Evolutionary conservation across 2,797 vertebrate genomes (phyloP), one percentile per base, ranked within the genome.

Genomic region (Ispidina picta): DNA sequence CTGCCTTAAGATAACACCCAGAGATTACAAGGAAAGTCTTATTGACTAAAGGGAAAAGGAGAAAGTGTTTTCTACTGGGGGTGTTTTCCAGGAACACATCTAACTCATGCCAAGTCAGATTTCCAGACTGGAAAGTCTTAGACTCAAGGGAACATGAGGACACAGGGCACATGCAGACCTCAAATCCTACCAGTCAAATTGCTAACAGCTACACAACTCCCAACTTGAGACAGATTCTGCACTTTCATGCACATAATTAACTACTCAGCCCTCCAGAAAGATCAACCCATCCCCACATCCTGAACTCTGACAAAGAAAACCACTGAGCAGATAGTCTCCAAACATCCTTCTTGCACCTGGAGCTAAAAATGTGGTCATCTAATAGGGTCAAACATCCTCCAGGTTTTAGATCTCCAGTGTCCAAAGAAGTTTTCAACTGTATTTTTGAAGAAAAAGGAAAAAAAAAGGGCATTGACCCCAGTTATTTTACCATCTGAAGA

Each of bases 401-500:
- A 33, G 22, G 39, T 77, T 62, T 65, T 19, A 29, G 21, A n/a
- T 64, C 29, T 64, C 15, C 9, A 21, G 41, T 80, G 59, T 11
- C 39, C 44, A 80, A 52, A 72, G 49, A 8, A 8, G 14, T 31
- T 86, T 81, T 78, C 33, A 65, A 39, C 12, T 26, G 4, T 12
- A 60, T 49, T 31, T 55, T 18, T 31, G 39, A 43, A 72, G 12
- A 16, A 41, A 62, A 51, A 48, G 41, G 39, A 21, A 20, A 0
- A 55, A n/a, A 69, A 48, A 52, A 33, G 54, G 54, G 70, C 51
- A 52, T 22, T 39, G 58, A 29, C 16, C 35, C 56, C 39, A 43
- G 71, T 75, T 83, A 68, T 88, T 88, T 93, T 98, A 99, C 99
- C 99, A 99, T 99, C 95, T 99, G 99, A 77, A 99, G 98, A 95